phyloP scores from a whole-genome alignment of 30 jellyfish, hydroid and myxozoan genomes.

The Rhopilema esculentum region DNA sequence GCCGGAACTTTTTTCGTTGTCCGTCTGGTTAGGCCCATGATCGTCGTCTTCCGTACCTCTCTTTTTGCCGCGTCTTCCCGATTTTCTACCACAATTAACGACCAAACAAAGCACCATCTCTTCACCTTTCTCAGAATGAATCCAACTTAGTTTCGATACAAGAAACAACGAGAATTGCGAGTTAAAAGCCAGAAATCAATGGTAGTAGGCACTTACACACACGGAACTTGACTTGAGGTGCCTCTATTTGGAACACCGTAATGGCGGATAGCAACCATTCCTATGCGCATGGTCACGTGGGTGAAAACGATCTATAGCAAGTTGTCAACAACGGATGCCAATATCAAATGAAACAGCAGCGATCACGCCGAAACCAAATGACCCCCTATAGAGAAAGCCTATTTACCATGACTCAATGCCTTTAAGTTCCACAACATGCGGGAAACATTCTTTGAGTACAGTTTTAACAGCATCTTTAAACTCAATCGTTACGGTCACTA shows the following conservation, averaged over 20 bases:
- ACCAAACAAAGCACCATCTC: slow-evolving; percentile 41
- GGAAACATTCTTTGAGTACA: too few relatives aligned
- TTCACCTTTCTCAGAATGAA: slow-evolving; percentile 4
- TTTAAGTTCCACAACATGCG: too few relatives aligned
- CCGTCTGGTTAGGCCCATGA: slow-evolving; percentile 15
- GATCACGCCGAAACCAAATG: too few relatives aligned
- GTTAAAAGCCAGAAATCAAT: slow-evolving; percentile 16
- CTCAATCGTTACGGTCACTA: too few relatives aligned
- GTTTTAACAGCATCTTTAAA: too few relatives aligned
- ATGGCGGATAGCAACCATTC: slow-evolving; percentile 37
- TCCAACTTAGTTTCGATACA: slow-evolving; percentile 5
- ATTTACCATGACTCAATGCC: too few relatives aligned
- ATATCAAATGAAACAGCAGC: too few relatives aligned
- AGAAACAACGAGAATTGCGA: slow-evolving; percentile 28
- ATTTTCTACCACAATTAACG: slow-evolving; percentile 25
- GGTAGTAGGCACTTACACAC: slow-evolving; percentile 26
- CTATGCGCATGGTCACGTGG: slow-evolving; percentile 28
- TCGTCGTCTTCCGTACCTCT: slow-evolving; percentile 10
- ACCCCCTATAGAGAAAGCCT: too few relatives aligned
- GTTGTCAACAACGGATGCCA: too few relatives aligned
- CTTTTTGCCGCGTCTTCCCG: slow-evolving; percentile 23
- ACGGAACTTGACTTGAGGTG: slow-evolving; percentile 16
- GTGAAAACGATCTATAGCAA: slow-evolving; percentile 11
- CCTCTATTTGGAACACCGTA: slow-evolving; percentile 16
- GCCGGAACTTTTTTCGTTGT: slow-evolving; percentile 24